phyloP scores from a whole-genome alignment of 2,113 vertebrate genomes.

The Otus sunia region DNA sequence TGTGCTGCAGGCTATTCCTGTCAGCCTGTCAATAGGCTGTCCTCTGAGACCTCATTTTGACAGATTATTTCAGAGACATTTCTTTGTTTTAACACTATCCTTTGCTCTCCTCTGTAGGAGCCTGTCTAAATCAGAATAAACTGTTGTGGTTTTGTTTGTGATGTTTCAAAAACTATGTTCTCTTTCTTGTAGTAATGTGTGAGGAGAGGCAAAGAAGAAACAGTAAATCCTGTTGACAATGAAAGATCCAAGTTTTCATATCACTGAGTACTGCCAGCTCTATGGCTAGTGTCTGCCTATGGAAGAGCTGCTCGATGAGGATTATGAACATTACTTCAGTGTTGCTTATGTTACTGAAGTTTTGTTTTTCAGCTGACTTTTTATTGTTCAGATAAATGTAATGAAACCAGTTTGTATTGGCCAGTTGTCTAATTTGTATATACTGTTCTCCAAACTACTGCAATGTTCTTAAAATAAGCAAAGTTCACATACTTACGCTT shows the following conservation, averaged over 20 bases:
- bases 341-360: background rate
- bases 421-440: background rate
- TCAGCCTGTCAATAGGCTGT: background rate
- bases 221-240: background rate
- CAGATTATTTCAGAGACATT: background rate
- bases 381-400: background rate
- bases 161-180: background rate
- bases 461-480: background rate
- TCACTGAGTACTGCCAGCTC: background rate
- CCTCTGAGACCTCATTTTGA: background rate
- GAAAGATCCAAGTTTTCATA: accelerated
- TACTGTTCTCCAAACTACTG: background rate
- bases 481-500: background rate
- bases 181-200: background rate
- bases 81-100: background rate
- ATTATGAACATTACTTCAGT: background rate
- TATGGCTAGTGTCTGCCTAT: background rate
- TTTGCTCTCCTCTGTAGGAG: background rate
- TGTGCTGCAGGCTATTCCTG: background rate
- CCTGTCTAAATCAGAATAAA: background rate
- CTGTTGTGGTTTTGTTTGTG: background rate
- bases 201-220: background rate
- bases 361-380: background rate
- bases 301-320: background rate
- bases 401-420: background rate